Base-by-base conservation (phyloP, 1,140 invertebrate species). In the Drosophila bifasciata region DNA sequence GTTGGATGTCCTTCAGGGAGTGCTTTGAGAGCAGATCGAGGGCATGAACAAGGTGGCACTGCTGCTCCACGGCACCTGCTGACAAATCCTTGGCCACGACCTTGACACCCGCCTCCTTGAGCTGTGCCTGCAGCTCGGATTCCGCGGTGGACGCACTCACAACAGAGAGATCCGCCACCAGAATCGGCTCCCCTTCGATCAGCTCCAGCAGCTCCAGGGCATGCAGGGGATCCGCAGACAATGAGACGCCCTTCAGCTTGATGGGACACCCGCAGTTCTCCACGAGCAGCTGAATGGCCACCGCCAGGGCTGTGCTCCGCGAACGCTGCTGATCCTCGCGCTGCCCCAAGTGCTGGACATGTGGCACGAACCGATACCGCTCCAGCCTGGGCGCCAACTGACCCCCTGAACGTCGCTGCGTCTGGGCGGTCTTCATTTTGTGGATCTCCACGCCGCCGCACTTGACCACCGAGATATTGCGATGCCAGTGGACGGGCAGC, bases 341-440 rank as follows among this genome's bases (percentile, higher is more conserved):
- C 91, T 92, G 23, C 92, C 80, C 2, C 86, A 81, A 61, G 91
- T 85, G 50, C 50, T 84, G 75, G 55, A 94, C 93, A 79, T 97
- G 95, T 0, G 97, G 97, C 11, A 97, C 92, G 85, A 98, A 98
- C 2, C 93, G 92, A 86, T 97, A 98, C 64, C 95, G 94, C 92
- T 98, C 98, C 6, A 97, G 92, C 66, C 95, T 95, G 6, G 97
- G 97, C 15, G 94, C 58, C 45, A 94, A 89, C 89, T 98, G 97
- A n/a, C 92, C 84, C 75, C 95, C 94, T 68, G 95, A 93, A 53
- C 97, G 94, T 49, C 96, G 93, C 21, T 97, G 97, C 0, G 98
- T 97, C 17, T 98, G 92, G 62, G 96, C 96, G 0, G 97, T 96
- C 91, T 98, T 98, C 90, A 99, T 94, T 62, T 97, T 98, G 83